Percentiles rank a stretch among this genome's conserved stretches.
Conservation (phyloP, 2,797 vertebrate species). For the Lepilemur septentrionalis region DNA sequence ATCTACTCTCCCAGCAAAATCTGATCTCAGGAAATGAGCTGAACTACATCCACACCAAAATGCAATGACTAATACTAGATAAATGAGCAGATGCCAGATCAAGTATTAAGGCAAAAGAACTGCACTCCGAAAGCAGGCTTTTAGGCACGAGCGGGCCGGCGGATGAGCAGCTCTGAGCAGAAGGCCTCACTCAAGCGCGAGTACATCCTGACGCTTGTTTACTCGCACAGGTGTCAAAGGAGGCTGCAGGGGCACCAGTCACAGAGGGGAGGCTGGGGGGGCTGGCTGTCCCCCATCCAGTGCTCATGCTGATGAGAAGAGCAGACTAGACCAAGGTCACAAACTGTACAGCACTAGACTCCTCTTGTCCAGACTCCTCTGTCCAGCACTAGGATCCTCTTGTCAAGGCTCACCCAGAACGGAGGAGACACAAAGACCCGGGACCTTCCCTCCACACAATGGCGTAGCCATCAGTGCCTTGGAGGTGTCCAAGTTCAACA, state of each 20-base stretch:
- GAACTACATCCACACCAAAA: neutral
- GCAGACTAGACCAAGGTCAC: neutral
- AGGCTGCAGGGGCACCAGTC: neutral
- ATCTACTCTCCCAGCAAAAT: neutral
- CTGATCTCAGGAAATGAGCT: constrained; percentile 41
- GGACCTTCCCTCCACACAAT: neutral
- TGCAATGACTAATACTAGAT: neutral
- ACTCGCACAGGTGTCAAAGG: neutral
- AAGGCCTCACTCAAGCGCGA: neutral
- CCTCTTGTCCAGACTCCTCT: too few relatives aligned
- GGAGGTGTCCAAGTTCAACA: neutral
- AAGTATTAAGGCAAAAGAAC: neutral
- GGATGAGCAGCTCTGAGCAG: neutral
- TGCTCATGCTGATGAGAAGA: neutral
- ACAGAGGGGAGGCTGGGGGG: fast-evolving
- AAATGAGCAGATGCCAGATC: neutral
- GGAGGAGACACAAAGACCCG: neutral
- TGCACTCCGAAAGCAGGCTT: neutral
- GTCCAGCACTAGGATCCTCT: neutral
- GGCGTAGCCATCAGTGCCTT: fast-evolving
- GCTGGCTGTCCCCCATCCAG: too few relatives aligned
- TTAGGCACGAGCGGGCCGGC: neutral
- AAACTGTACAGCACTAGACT: neutral
- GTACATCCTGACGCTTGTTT: neutral
- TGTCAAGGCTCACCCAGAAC: neutral